Evolutionary conservation across 2,888 invertebrate genomes (phyloP).

Genomic region (Lysandra bellargus): DNA sequence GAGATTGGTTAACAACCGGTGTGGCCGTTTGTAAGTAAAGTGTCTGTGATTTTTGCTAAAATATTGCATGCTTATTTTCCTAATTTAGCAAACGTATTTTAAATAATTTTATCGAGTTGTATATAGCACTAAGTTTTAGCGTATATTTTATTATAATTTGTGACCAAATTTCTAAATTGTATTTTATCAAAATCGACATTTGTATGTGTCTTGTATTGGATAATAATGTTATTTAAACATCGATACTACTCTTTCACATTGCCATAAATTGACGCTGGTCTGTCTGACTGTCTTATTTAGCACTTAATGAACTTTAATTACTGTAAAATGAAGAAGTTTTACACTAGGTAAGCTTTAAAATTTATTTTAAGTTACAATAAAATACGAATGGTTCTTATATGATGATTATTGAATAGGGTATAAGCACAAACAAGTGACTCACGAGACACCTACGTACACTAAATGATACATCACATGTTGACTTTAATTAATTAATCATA

Average conservation of each 20-base stretch:
- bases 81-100: conserved; percentile 62
- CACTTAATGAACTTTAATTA: background rate
- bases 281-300: background rate
- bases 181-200: conserved; percentile 47
- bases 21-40: conserved; percentile 68
- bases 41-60: conserved; percentile 79
- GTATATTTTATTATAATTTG: conserved; percentile 58
- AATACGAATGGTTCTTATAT: conserved; percentile 1
- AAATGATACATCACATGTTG: too few species aligned
- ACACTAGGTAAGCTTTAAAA: conserved; percentile 18
- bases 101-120: conserved; percentile 60
- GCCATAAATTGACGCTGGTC: conserved; percentile 25
- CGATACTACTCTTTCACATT: conserved; percentile 28
- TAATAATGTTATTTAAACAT: conserved; percentile 36
- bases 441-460: background rate
- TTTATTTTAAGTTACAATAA: conserved; percentile 12
- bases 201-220: conserved; percentile 45
- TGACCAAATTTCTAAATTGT: conserved; percentile 61
- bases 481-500: background rate
- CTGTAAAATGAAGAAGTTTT: background rate
- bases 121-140: conserved; percentile 66
- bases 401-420: background rate
- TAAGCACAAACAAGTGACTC: background rate
- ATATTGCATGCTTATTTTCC: conserved; percentile 71
- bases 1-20: conserved; percentile 40